These are phyloP conservation scores for Lepeophtheirus nordmannii DNA, from an alignment of 2,888 invertebrate genomes.

Conservation along the genomic window DNA sequence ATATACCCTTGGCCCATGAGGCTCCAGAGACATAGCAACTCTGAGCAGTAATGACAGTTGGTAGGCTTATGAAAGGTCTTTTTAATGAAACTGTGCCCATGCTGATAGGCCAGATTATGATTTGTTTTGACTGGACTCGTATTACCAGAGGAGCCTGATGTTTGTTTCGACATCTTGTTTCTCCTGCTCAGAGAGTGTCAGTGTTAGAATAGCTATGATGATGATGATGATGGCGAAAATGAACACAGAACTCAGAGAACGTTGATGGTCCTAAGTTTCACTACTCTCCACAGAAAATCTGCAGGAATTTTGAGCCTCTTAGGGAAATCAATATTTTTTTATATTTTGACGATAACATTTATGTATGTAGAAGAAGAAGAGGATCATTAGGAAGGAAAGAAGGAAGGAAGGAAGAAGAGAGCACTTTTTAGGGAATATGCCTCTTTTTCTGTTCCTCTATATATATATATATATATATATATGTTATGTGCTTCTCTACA, in stretches of 20 bases:
- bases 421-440: neutral
- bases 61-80: slow-evolving; percentile 98
- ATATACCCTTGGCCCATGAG: slow-evolving; percentile 98
- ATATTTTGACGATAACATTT: slow-evolving; percentile 7
- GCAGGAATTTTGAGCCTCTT: neutral
- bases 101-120: slow-evolving; percentile 29
- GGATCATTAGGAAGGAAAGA: neutral
- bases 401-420: neutral
- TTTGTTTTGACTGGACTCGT: slow-evolving; percentile 31
- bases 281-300: neutral
- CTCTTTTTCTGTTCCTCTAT: neutral
- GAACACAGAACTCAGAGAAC: too few species aligned
- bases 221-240: too few species aligned
- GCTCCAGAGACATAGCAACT: slow-evolving; percentile 85
- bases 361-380: neutral
- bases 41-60: slow-evolving; percentile 99
- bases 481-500: neutral
- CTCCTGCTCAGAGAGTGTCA: too few species aligned
- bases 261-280: too few species aligned
- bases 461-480: neutral
- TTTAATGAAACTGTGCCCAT: slow-evolving; percentile 97
- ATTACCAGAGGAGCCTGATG: neutral
- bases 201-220: too few species aligned
- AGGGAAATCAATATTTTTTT: neutral
- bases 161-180: neutral